These are phyloP conservation scores for Rhipidura dahli DNA, from an alignment of 2,113 vertebrate genomes.

Conservation along the genomic window DNA sequence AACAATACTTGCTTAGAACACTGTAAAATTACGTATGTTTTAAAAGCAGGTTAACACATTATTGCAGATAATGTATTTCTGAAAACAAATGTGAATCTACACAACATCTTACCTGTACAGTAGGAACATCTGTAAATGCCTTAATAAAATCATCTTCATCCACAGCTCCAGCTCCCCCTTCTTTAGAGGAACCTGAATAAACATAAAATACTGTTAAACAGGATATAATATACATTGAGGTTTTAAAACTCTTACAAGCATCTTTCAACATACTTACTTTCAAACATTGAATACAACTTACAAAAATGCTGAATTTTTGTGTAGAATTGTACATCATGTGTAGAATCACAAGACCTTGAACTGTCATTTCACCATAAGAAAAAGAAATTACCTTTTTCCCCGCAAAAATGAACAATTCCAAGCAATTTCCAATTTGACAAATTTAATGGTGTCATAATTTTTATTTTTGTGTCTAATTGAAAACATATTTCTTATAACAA, in stretches of 20 bases:
- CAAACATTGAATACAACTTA: not conserved
- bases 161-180: constrained; percentile 85
- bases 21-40: not conserved
- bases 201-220: not conserved
- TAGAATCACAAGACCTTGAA: not conserved
- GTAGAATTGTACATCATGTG: not conserved
- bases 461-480: not conserved
- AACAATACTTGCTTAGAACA: not conserved
- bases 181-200: constrained; percentile 84
- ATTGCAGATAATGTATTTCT: not conserved
- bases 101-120: constrained; percentile 82
- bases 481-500: not conserved
- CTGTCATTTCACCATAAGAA: not conserved
- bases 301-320: not conserved
- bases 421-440: not conserved
- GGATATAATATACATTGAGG: not conserved
- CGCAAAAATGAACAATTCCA: not conserved
- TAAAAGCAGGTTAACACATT: not conserved
- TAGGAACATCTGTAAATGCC: constrained; percentile 92
- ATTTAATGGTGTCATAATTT: not conserved
- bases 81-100: not conserved
- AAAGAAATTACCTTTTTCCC: not conserved
- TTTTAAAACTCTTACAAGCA: not conserved
- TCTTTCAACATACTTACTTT: not conserved
- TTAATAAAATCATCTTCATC: constrained; percentile 96